Conservation (phyloP, 2,888 invertebrate species). For the Tetragonisca angustula region DNA sequence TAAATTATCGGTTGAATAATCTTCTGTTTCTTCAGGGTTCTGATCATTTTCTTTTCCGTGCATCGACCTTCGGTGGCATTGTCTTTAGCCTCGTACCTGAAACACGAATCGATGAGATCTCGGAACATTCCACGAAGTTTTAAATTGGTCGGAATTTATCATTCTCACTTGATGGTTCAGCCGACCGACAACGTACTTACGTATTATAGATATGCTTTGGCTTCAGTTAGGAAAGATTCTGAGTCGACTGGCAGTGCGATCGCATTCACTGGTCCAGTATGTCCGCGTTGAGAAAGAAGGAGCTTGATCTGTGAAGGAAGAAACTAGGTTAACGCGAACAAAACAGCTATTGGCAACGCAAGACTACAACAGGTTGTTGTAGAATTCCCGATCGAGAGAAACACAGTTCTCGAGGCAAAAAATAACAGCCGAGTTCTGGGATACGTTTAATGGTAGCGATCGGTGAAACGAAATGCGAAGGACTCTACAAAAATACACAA, state of each 20-base stretch:
- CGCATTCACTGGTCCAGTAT: conserved; percentile 90
- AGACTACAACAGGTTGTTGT: too few species aligned
- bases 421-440: too few species aligned
- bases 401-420: too few species aligned
- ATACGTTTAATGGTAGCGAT: too few species aligned
- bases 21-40: conserved; percentile 85
- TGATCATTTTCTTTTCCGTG: conserved; percentile 87
- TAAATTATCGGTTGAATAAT: conserved; percentile 90
- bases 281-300: too few species aligned
- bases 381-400: too few species aligned
- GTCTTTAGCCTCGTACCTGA: conserved; percentile 73
- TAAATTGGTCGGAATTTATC: too few species aligned
- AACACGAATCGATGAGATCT: conserved; percentile 15
- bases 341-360: too few species aligned
- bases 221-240: conserved; percentile 87
- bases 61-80: conserved; percentile 86
- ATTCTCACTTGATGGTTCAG: conserved; percentile 90
- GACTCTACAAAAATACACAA: too few species aligned
- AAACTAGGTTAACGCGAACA: too few species aligned
- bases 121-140: neutral
- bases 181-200: conserved; percentile 89
- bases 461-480: too few species aligned
- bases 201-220: conserved; percentile 86
- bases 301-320: too few species aligned
- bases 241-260: conserved; percentile 88